Evolutionary conservation across 2,797 vertebrate genomes (phyloP), one percentile per base, ranked within the genome.

Genomic region (Molothrus aeneus): DNA sequence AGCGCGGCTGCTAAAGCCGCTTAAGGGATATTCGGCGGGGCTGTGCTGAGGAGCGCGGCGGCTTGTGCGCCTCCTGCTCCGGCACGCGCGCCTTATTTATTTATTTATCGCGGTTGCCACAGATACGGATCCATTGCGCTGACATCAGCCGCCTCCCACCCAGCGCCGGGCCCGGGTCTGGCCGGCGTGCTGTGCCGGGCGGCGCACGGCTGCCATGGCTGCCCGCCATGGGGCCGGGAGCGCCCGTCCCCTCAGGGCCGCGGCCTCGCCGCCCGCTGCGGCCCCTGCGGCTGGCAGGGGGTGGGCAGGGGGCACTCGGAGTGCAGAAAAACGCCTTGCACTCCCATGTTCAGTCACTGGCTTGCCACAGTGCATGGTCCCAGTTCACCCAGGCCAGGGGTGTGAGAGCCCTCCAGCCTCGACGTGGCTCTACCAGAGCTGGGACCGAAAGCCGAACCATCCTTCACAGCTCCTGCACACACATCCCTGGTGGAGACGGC

Each of bases 31-130:
- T 75, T 54, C 77, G 6, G 72, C 7, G 18, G 70, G 70, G 70
- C 86, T 10, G 22, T 8, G 88, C 54, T 15, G 7, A 2, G 22
- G 34, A 80, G 71, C 20, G 65, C 85, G 3, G 48, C 29, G 6
- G 36, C 71, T 45, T 21, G 54, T 21, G 56, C 9, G 42, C 78
- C 90, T 96, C 92, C 95, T 71, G 95, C 96, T 80, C 79, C 71
- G 22, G 74, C 75, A 79, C 91, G 65, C 73, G 17, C 24, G 32
- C 59, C 75, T 92, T 68, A 78, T 64, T 91, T 96, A 93, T 96
- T 97, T 97, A 96, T 93, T 87, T 97, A 91, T 96, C 95, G 86
- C 15, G 70, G 97, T 97, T 97, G 95, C 97, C 97, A 98, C 94
- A 97, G 97, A 75, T 97, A 97, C 97, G 66, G 92, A 89, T 38